Base-by-base conservation (phyloP, 2,797 vertebrate genomes). In the Catharus ustulatus region DNA sequence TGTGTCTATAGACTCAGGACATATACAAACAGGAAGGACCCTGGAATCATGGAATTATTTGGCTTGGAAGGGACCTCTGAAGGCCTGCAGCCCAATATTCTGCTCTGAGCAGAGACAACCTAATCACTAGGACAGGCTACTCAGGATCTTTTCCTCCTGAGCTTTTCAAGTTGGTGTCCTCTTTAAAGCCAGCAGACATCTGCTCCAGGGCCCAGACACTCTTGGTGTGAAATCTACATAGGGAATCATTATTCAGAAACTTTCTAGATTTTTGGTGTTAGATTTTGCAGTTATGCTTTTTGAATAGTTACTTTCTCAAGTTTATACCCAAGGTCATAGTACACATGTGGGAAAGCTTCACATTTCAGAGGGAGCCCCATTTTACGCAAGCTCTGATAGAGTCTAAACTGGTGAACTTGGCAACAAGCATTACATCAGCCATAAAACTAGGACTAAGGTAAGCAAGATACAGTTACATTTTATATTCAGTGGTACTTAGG, bases 51-150 rank as follows among this genome's bases (percentile, higher is more conserved):
- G 43, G 34, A 93, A 71, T 46, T 54, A 45, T 48, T 79, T 30
- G 29, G 2, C 13, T 63, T 83, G 63, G 54, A 87, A 84, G 10
- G n/a, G 18, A 34, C 15, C 7, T 61, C 64, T 72, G 54, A 32
- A 90, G 34, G 15, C 23, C 6, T 66, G 17, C 16, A 92, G n/a
- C 9, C 29, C 59, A 92, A 15, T 0, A 1, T 46, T 36, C 40
- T 22, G 22, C 66, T 88, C 66, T 69, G 81, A 82, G 49, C 12
- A 40, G 20, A 17, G 9, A 19, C 21, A 58, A 3, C 30, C 43
- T 46, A 34, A 66, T 3, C 0, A 0, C 16, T 20, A 38, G 52
- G 64, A 55, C 11, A 30, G 13, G 24, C 55, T 76, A 30, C n/a
- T 82, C 17, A 43, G 59, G 43, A 59, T 32, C 4, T 69, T 72